Base-by-base conservation (phyloP, 2,797 vertebrate species). In the Cygnus olor region DNA sequence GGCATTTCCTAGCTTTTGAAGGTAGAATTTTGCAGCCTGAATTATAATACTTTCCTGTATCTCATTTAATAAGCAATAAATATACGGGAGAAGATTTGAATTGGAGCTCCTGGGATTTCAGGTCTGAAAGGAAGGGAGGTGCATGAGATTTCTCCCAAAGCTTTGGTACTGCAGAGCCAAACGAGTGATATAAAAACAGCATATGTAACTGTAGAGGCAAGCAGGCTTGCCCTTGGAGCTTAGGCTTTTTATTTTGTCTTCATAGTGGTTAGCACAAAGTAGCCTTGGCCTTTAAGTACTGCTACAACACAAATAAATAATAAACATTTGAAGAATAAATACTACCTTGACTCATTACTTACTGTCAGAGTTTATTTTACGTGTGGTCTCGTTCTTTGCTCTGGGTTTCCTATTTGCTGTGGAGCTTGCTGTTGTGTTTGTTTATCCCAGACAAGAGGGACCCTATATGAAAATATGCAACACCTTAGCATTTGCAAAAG, bases 31-130 rank as follows among this genome's bases (percentile, higher is more conserved):
- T 89, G 76, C 36, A 85, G 65, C 5, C 36, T 72, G 61, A 71
- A 47, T 89, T 60, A 86, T 53, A 82, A 74, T 78, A 53, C 28
- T 83, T 93, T 91, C 76, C 74, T 90, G 24, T 82, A 71, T 84
- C 78, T 94, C 71, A 49, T 93, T 89, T 56, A 80, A 22, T 71
- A 87, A 82, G 90, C 40, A 90, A 73, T 92, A 89, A 94, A 89
- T 90, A 85, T 6, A 92, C 9, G 78, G 49, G n/a, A 85, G 53
- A 92, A 69, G 14, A 89, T 72, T 40, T 89, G 58, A 83, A 83
- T 61, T 82, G 25, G 25, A 78, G 69, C 34, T 88, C 69, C 77
- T 78, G 87, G 57, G 57, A 83, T 74, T 94, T 91, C 38, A 78
- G n/a, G 27, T 78, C 72, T 80, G 61, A 78, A 91, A 85, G 32